Base-by-base conservation (phyloP, 2,888 invertebrate genomes). In the Amphipyra tragopoginis region DNA sequence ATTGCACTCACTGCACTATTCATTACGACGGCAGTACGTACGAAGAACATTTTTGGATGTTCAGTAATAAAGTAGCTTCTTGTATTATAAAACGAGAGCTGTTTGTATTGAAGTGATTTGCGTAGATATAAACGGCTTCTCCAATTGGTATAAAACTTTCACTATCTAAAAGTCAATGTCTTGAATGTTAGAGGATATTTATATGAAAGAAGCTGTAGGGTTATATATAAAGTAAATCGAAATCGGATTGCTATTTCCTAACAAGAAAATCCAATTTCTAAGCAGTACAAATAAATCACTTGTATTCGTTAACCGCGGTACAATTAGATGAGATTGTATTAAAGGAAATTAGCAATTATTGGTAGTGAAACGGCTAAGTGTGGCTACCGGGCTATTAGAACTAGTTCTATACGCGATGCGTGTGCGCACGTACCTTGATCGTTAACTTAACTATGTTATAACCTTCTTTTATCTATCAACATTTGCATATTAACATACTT, bases 401-500 rank as follows among this genome's bases (percentile, higher is more conserved):
- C 75, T 54, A 62, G 77, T 69, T 75, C 44, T 45, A 68, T 75
- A 77, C 65, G 57, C 62, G 64, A 48, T 67, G 79, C 77, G 78
- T 80, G 67, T 72, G 67, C 64, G 69, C 70, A 77, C 78, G 71
- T 72, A 66, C 53, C 71, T 58, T 65, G 73, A 72, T 86, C 87
- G 81, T 87, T 89, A 87, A 84, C 80, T 88, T 79, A 80, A 83
- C 85, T 85, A 89, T 83, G 79, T 90, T 90, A 90, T 80, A 86
- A 81, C 83, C 87, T 87, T 87, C 86, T 90, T 88, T 88, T 90
- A 91, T 90, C 89, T 86, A 82, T 72, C 45, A 75, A 78, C 64
- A 84, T 91, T 90, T 87, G 82, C 91, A 91, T 91, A 89, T 82
- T 83, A 86, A 85, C 80, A 86, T 83, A 89, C 79, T 87, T 89